Percentiles rank a stretch among this genome's conserved stretches.
phyloP scores from a whole-genome alignment of 2,888 invertebrate genomes.

The Nephrotoma guestfalica region DNA sequence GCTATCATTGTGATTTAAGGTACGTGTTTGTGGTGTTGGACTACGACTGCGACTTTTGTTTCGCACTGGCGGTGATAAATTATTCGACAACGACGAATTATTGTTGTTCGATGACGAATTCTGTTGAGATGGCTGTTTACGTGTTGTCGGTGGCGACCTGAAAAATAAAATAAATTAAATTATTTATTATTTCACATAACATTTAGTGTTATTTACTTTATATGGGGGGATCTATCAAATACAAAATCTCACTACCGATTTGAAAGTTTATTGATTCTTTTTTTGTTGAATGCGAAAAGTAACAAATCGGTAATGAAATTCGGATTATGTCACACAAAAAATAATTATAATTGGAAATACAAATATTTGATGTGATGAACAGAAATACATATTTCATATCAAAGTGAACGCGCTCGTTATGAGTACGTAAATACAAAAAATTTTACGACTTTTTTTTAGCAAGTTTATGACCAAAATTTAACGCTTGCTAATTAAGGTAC shows the following conservation, averaged over 20 bases:
- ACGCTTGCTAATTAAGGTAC: not conserved
- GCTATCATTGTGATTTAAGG: slow-evolving; percentile 20
- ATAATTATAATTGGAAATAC: not conserved
- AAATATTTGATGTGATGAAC: not conserved
- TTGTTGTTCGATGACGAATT: slow-evolving; percentile 13
- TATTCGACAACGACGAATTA: slow-evolving; percentile 18
- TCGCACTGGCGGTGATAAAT: slow-evolving; percentile 13
- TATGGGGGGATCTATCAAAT: slow-evolving; percentile 1
- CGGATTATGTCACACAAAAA: not conserved
- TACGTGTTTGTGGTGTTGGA: slow-evolving; percentile 37
- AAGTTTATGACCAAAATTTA: not conserved
- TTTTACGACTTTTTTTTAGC: not conserved
- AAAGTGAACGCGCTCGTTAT: not conserved
- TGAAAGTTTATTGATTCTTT: not conserved
- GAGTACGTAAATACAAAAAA: not conserved
- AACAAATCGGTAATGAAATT: not conserved
- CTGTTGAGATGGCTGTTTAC: slow-evolving; percentile 18
- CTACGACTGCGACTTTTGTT: slow-evolving; percentile 35
- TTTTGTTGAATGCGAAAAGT: not conserved
- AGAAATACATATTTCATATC: not conserved
- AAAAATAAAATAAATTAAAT: not conserved
- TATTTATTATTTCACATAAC: not conserved
- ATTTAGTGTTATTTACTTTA: not conserved
- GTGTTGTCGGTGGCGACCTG: slow-evolving; percentile 30
- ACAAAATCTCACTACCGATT: not conserved